These are phyloP conservation scores for Pollenia griseotomentosa DNA, from an alignment of 2,888 invertebrate genomes.

Conservation along the genomic window DNA sequence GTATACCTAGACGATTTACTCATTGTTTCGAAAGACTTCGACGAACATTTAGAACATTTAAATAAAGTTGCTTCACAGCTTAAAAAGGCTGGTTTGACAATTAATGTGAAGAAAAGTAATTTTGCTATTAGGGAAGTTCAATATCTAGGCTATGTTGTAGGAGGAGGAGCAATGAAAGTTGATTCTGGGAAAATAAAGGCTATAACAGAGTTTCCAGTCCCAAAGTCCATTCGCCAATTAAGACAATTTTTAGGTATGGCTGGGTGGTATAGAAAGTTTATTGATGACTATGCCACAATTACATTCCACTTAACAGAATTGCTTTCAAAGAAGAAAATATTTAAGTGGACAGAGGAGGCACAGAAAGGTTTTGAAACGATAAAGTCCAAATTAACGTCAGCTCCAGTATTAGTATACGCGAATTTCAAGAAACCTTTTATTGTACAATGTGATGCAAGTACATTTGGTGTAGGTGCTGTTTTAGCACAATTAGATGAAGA, in stretches of 20 bases:
- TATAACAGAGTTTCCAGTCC: background rate
- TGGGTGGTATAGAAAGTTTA: background rate
- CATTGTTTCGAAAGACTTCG: too few species aligned
- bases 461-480: too few species aligned
- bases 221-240: background rate
- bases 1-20: background rate
- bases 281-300: background rate
- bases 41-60: too few species aligned
- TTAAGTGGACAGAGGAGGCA: background rate
- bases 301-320: constrained; percentile 3
- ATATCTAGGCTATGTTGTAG: background rate
- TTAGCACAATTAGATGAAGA: too few species aligned
- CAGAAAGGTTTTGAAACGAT: too few species aligned
- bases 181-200: background rate
- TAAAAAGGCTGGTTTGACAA: background rate
- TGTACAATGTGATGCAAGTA: too few species aligned
- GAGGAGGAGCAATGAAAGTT: background rate
- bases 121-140: background rate
- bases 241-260: constrained; percentile 1
- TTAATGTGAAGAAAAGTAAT: background rate
- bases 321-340: background rate
- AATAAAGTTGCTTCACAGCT: background rate
- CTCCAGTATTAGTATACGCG: too few species aligned
- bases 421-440: too few species aligned
- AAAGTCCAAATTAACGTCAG: too few species aligned